A percentile compares a stretch with the other conserved stretches of the same genome.
These are phyloP conservation scores for Tillus elongatus DNA, from an alignment of 2,888 invertebrate species.

Conservation along the genomic window DNA sequence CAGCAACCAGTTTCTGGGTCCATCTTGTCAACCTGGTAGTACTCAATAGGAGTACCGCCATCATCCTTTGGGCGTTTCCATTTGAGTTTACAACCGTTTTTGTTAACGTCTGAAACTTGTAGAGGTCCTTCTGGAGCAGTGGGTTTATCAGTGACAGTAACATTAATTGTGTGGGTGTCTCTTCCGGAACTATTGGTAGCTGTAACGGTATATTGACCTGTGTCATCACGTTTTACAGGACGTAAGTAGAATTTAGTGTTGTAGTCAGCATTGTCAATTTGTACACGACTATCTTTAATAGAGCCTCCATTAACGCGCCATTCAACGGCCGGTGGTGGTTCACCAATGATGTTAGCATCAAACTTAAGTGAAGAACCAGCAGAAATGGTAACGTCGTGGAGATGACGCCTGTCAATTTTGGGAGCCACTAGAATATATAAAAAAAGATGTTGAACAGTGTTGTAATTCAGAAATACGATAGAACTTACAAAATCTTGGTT, in stretches of 20 bases:
- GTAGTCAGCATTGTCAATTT: conserved; percentile 77
- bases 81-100: conserved; percentile 86
- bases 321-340: conserved; percentile 87
- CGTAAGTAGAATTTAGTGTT: conserved; percentile 78
- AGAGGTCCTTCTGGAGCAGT: conserved; percentile 81
- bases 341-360: conserved; percentile 87
- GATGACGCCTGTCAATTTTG: conserved; percentile 87
- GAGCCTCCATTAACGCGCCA: conserved; percentile 85
- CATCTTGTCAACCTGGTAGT: conserved; percentile 93
- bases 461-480: conserved; percentile 1
- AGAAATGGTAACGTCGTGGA: conserved; percentile 83
- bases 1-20: conserved; percentile 83
- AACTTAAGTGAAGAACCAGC: conserved; percentile 89
- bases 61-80: conserved; percentile 95
- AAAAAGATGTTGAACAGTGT: conserved; percentile 3
- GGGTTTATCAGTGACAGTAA: conserved; percentile 82
- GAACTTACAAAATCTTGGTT: conserved; percentile 66
- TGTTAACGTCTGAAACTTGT: conserved; percentile 80
- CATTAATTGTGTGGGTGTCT: conserved; percentile 72
- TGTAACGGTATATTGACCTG: conserved; percentile 78
- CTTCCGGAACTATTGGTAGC: conserved; percentile 83
- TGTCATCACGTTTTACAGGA: conserved; percentile 71
- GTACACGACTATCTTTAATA: conserved; percentile 60
- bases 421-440: conserved; percentile 66
- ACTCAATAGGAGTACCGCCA: conserved; percentile 89